Percentiles rank a stretch among this genome's conserved stretches.
Evolutionary conservation across 2,113 vertebrate genomes (phyloP).

Genomic region (Chionomys nivalis): DNA sequence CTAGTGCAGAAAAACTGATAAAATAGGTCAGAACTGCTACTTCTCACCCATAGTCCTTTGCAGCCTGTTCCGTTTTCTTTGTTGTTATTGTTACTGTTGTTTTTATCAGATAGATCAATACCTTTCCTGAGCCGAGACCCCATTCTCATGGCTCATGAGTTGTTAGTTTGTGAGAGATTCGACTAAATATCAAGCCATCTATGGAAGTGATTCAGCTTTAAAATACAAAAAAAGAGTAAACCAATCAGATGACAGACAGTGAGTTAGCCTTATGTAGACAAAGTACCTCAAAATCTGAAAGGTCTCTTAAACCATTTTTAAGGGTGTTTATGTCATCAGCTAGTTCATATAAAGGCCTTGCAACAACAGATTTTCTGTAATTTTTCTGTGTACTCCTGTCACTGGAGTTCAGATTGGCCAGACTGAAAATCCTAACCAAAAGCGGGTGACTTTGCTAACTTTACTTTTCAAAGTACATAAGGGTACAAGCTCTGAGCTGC

Average conservation of each 20-base stretch:
- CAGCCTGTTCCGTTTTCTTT: neutral
- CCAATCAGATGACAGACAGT: neutral
- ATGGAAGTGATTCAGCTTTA: slow-evolving; percentile 33
- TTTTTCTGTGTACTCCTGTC: slow-evolving; percentile 30
- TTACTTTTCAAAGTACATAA: slow-evolving; percentile 46
- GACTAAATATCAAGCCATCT: slow-evolving; percentile 36
- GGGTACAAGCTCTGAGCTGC: neutral
- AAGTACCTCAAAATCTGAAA: slow-evolving; percentile 33
- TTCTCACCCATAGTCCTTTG: neutral
- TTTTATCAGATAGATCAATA: slow-evolving; percentile 47
- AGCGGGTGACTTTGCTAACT: slow-evolving; percentile 4
- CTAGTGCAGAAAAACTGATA: slow-evolving; percentile 1
- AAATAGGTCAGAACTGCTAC: slow-evolving; percentile 42
- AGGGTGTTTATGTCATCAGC: neutral
- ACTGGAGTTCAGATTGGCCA: slow-evolving; percentile 28
- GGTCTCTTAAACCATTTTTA: slow-evolving; percentile 48
- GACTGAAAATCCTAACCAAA: slow-evolving; percentile 7
- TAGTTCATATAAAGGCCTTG: slow-evolving; percentile 49
- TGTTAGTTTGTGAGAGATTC: slow-evolving; percentile 49
- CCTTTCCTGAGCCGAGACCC: slow-evolving; percentile 43
- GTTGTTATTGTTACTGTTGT: neutral
- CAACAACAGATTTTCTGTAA: slow-evolving; percentile 37
- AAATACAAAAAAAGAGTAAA: slow-evolving; percentile 38
- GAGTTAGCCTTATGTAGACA: slow-evolving; percentile 17
- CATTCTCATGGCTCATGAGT: neutral